These are phyloP conservation scores for Microcebus murinus DNA, from an alignment of 2,113 vertebrate species.

Conservation along the genomic window DNA sequence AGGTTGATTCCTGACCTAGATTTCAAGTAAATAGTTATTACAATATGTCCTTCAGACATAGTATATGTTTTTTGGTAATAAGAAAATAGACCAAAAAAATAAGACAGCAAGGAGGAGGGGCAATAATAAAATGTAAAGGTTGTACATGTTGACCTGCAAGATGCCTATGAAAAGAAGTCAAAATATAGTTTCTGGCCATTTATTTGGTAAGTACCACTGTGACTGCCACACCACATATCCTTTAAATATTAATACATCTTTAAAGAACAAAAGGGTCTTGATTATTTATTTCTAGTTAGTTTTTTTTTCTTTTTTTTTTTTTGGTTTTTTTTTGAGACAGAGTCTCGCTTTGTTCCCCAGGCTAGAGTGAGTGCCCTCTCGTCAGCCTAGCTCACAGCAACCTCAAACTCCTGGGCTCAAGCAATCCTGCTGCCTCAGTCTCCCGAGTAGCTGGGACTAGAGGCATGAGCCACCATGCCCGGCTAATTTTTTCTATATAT, in stretches of 20 bases:
- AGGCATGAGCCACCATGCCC: no score
- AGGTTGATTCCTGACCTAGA: conserved; percentile 1
- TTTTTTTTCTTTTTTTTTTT: no score
- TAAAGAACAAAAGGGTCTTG: neutral
- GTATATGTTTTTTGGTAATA: neutral
- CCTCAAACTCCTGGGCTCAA: no score
- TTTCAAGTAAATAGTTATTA: conserved; percentile 34
- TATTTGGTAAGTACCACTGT: conserved; percentile 18
- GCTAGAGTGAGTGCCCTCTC: no score
- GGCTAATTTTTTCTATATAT: no score
- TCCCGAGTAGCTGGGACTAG: no score
- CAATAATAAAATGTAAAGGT: neutral
- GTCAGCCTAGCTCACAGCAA: no score
- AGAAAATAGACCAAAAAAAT: conserved; percentile 27
- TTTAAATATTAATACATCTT: neutral
- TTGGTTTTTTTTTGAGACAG: no score
- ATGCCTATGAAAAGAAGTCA: conserved; percentile 1
- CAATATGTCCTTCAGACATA: neutral
- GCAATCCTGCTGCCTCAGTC: no score
- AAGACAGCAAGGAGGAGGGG: neutral
- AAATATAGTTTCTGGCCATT: conserved; percentile 34
- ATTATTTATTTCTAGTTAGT: conserved; percentile 8
- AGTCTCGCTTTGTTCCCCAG: no score
- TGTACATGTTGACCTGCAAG: neutral
- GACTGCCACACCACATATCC: neutral